phyloP scores from a whole-genome alignment of 2,113 vertebrate genomes.

The Rhinogobius similis region DNA sequence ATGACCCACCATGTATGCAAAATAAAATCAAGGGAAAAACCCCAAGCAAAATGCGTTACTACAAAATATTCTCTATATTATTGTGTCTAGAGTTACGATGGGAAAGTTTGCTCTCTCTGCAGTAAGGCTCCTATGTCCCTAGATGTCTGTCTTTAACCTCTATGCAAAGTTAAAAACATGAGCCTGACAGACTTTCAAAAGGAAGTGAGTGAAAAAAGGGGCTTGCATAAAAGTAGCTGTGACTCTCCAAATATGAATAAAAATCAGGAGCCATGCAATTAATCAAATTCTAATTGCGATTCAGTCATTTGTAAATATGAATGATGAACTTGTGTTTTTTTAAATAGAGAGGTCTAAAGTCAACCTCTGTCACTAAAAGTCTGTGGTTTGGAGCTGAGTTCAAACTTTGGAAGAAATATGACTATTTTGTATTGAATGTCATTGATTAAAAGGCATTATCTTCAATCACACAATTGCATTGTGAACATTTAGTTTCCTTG shows the following conservation, averaged over 20 bases:
- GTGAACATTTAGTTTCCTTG: no score
- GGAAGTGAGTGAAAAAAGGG: background rate
- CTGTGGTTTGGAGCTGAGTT: no score
- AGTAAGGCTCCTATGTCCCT: background rate
- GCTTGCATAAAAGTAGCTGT: background rate
- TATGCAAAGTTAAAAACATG: slow-evolving; percentile 2
- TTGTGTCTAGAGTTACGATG: background rate
- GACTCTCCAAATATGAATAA: background rate
- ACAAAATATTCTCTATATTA: background rate
- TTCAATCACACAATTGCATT: no score
- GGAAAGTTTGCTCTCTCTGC: background rate
- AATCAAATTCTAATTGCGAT: no score
- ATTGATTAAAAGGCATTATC: no score
- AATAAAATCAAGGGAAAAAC: background rate
- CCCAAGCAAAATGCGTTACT: background rate
- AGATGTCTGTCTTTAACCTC: background rate
- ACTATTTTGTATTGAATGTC: no score
- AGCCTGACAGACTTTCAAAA: background rate
- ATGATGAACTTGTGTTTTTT: no score
- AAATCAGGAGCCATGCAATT: background rate
- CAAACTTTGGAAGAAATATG: no score
- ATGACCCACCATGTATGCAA: background rate
- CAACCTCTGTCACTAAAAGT: no score
- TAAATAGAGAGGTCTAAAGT: no score
- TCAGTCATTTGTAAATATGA: no score